Conservation (phyloP, 2,113 vertebrate species). For the Formicarius rufipectus region DNA sequence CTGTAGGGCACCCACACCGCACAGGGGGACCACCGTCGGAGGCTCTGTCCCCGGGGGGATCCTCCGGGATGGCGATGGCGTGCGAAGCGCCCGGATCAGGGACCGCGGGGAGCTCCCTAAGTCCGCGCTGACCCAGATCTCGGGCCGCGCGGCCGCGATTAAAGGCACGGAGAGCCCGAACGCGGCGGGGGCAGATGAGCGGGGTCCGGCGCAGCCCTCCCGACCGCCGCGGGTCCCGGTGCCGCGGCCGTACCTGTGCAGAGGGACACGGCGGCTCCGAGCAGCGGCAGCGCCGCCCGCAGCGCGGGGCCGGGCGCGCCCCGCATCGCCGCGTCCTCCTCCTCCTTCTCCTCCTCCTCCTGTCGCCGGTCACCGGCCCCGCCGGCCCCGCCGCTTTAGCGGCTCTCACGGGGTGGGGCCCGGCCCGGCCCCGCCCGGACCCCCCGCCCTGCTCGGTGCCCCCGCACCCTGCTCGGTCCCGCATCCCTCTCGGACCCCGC, state of each 20-base stretch:
- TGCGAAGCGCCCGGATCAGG: not conserved
- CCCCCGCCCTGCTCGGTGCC: not conserved
- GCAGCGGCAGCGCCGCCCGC: conserved; percentile 51
- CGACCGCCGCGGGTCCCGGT: too few species aligned
- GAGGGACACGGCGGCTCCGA: conserved; percentile 36
- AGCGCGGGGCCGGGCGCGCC: not conserved
- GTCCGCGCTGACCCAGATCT: not conserved
- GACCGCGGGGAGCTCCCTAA: not conserved
- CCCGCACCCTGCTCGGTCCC: too few species aligned
- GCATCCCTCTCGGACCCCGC: too few species aligned
- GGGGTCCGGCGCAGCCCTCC: not conserved
- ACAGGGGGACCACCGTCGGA: too few species aligned
- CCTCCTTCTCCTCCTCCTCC: too few species aligned
- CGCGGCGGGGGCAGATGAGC: too few species aligned
- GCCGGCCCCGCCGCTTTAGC: not conserved
- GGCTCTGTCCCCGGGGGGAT: too few species aligned
- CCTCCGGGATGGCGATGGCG: not conserved
- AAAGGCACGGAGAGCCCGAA: not conserved
- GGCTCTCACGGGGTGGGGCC: not conserved
- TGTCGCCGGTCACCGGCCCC: too few species aligned
- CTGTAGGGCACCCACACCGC: too few species aligned
- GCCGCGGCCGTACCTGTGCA: conserved; percentile 63
- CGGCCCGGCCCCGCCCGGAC: not conserved
- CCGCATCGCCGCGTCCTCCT: conserved; percentile 69
- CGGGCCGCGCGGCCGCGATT: not conserved